Percentiles rank a stretch among this genome's conserved stretches.
phyloP scores from a whole-genome alignment of 2,113 vertebrate genomes.

The Cyanoderma ruficeps region DNA sequence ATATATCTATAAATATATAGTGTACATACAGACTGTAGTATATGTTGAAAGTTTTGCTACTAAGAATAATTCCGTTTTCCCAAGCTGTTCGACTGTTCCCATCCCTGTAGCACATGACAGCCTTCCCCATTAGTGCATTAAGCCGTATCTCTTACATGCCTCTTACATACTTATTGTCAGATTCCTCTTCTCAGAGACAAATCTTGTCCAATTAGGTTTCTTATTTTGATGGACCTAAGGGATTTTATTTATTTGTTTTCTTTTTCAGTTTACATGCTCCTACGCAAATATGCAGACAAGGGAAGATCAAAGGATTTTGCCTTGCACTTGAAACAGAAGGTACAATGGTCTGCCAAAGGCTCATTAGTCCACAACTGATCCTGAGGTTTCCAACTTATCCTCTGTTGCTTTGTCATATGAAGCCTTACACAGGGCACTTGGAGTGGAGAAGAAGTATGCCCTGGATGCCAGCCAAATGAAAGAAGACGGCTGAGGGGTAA shows the following conservation, averaged over 20 bases:
- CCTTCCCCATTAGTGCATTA: background rate
- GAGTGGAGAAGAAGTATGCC: background rate
- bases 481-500: background rate
- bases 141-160: background rate
- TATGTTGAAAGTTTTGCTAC: background rate
- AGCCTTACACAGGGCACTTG: background rate
- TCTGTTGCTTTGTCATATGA: background rate
- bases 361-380: slow-evolving; percentile 1
- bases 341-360: background rate
- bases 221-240: background rate
- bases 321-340: background rate
- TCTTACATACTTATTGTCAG: background rate
- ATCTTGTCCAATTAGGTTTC: background rate
- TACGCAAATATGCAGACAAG: background rate
- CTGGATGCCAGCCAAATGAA: background rate
- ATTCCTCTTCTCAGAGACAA: background rate
- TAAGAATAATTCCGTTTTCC: background rate
- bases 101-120: background rate
- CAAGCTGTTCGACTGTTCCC: background rate
- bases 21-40: background rate
- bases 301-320: background rate
- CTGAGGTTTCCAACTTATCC: background rate
- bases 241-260: slow-evolving; percentile 6
- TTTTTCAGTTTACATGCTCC: background rate
- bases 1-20: background rate